Evolutionary conservation across 2,888 invertebrate genomes (phyloP).

Genomic region (Limenitis camilla): DNA sequence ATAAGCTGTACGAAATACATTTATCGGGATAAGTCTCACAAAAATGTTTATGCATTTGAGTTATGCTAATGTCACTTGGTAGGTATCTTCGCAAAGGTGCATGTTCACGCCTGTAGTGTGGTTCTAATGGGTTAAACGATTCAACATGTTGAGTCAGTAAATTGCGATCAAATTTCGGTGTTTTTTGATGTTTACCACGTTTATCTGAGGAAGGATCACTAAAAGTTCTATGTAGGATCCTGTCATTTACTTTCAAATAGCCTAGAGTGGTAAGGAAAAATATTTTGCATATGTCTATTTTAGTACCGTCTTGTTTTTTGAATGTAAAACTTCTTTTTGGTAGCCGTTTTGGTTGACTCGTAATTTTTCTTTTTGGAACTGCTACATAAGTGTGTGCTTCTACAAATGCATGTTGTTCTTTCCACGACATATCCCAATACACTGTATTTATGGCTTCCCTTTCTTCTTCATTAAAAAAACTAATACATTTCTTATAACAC

Average conservation of each 20-base stretch:
- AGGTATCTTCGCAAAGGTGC: slow-evolving; percentile 19
- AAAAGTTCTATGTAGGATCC: slow-evolving; percentile 18
- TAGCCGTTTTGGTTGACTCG: slow-evolving; percentile 18
- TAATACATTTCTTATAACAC: too few species aligned
- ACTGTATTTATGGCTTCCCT: slow-evolving; percentile 4
- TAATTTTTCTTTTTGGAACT: slow-evolving; percentile 21
- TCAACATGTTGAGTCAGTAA: too few species aligned
- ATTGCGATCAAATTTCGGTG: too few species aligned
- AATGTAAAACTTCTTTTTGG: slow-evolving; percentile 19
- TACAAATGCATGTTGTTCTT: slow-evolving; percentile 19
- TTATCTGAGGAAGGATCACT: too few species aligned
- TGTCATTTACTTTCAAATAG: slow-evolving; percentile 22
- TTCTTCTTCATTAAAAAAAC: slow-evolving; percentile 5
- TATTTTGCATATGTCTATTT: too few species aligned
- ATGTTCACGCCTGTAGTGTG: slow-evolving; percentile 28
- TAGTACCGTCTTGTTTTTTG: slow-evolving; percentile 18
- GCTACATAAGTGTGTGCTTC: slow-evolving; percentile 17
- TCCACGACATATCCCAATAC: slow-evolving; percentile 16
- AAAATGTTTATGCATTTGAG: not conserved
- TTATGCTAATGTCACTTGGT: not conserved
- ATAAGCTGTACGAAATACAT: slow-evolving; percentile 11
- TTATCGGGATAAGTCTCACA: not conserved
- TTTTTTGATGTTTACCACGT: too few species aligned
- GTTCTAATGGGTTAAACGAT: too few species aligned
- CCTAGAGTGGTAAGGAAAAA: too few species aligned